Base-by-base conservation (phyloP, 1,140 invertebrate genomes). In the Drosophila suzukii region DNA sequence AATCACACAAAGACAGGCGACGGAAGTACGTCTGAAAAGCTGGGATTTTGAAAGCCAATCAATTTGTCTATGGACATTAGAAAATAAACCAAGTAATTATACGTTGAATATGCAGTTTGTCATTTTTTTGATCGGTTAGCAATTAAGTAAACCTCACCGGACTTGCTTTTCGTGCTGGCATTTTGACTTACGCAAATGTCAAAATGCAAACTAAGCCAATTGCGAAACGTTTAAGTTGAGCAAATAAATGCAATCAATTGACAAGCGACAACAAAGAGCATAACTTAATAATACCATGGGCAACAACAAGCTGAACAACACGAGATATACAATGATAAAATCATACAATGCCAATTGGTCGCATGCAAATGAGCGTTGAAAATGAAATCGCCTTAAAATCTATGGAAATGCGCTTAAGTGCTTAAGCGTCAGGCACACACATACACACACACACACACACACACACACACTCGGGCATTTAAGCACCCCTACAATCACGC, bases 371-470 rank as follows among this genome's bases (percentile, higher is more conserved):
- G 80, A 75, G 71, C 57, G 72, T 84, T 84, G 57, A 55, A 75
- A 66, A 70, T 58, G 46, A 72, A 81, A 85, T 80, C 81, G 72
- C 77, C 77, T 83, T 81, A 83, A 83, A 85, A 85, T 76, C 77
- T 81, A 85, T 81, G 77, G 78, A 75, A 83, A 83, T 83, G 81
- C 77, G 65, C 81, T 83, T 83, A 81, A 85, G 81, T 63, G 77
- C 77, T 76, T 80, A 85, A 81, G 58, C 66, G 49, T 39, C 50
- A 61, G 41, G 49, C 56, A 59, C 38, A 17, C 36, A 53, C 38
- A 68, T 11, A 47, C 24, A 61, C 36, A 39, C 36, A 43, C 20
- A 51, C 32, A 46, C 13, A 32, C 7, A 36, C 12, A 20, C 11
- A 17, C 36, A 34, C 24, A 54, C 30, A 27, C 24, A 32, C 36